Evolutionary conservation across 2,797 vertebrate genomes (phyloP).

Genomic region (Rhinogobio ventralis): DNA sequence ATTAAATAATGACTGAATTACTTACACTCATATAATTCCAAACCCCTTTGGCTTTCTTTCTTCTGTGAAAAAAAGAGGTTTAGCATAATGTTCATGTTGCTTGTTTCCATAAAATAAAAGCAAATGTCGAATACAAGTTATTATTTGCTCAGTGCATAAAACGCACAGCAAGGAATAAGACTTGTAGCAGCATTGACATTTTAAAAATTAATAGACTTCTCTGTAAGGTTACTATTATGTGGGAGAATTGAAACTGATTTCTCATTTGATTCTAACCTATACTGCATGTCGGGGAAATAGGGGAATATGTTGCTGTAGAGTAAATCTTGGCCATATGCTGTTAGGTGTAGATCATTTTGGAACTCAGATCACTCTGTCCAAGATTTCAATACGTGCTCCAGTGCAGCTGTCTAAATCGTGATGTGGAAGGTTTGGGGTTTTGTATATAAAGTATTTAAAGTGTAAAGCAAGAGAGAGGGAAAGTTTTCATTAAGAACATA

Average conservation of each 20-base stretch:
- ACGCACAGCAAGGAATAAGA: neutral
- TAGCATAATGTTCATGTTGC: neutral
- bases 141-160: neutral
- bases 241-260: neutral
- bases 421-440: conserved; percentile 10
- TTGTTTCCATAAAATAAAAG: neutral
- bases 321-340: neutral
- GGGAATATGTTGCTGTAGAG: neutral
- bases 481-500: conserved; percentile 1
- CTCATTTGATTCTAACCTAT: neutral
- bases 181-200: neutral
- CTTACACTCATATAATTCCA: neutral
- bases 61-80: neutral
- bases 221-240: neutral
- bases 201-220: neutral
- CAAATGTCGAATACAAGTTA: neutral
- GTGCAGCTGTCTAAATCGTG: conserved; percentile 7
- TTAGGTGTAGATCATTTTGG: neutral
- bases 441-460: conserved; percentile 17
- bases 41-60: neutral
- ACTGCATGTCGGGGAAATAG: neutral
- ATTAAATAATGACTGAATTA: neutral
- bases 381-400: neutral
- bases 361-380: neutral
- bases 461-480: neutral